Evolutionary conservation across 2,888 invertebrate species (phyloP).

Genomic region (Apeira syringaria): DNA sequence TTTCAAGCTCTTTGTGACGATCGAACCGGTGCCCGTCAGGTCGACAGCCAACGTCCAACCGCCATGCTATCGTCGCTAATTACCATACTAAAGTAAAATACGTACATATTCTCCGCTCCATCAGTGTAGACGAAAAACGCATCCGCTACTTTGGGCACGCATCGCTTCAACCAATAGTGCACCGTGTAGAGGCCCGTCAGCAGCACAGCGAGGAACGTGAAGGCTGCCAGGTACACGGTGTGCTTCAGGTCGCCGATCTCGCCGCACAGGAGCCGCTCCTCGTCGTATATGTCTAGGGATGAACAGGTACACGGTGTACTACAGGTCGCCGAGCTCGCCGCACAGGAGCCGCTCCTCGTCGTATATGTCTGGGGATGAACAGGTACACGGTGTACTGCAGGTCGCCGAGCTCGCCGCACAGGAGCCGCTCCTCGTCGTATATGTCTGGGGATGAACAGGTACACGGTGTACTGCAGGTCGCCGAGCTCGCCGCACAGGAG

Average conservation of each 20-base stretch:
- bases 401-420: conserved; percentile 48
- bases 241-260: conserved; percentile 42
- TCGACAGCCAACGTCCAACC: no score
- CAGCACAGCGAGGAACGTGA: conserved; percentile 59
- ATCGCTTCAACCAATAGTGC: conserved; percentile 70
- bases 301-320: conserved; percentile 59
- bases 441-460: conserved; percentile 67
- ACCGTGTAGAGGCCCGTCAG: conserved; percentile 58
- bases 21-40: no score
- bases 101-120: conserved; percentile 64
- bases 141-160: conserved; percentile 68
- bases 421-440: conserved; percentile 68
- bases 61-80: no score
- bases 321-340: conserved; percentile 41
- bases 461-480: conserved; percentile 55
- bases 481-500: conserved; percentile 49
- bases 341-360: conserved; percentile 69
- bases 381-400: conserved; percentile 58
- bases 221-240: conserved; percentile 62
- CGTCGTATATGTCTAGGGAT: conserved; percentile 76
- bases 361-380: conserved; percentile 71
- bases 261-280: conserved; percentile 63
- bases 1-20: no score
- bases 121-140: conserved; percentile 73
- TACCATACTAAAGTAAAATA: no score